Conservation (phyloP, 2,113 vertebrate genomes). For the Chlorodrepanis virens region DNA sequence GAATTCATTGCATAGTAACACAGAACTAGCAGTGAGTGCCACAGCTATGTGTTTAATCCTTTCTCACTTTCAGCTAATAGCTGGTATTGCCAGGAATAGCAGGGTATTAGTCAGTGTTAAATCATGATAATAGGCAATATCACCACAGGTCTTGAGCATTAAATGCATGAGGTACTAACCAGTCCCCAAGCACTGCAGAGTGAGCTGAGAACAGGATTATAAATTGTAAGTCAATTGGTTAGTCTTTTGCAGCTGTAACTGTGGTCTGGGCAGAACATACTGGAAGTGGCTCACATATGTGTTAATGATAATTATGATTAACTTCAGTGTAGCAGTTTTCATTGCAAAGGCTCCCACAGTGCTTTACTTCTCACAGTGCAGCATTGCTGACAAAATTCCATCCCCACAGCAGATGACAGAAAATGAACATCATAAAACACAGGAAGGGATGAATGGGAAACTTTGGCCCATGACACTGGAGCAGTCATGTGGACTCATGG, state of each 20-base stretch:
- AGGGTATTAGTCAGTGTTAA: conserved; percentile 17
- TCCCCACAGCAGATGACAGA: neutral
- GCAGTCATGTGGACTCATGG: neutral
- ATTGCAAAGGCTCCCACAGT: neutral
- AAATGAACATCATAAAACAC: neutral
- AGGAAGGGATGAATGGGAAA: neutral
- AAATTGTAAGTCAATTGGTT: neutral
- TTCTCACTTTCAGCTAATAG: neutral
- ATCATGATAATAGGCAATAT: conserved; percentile 1
- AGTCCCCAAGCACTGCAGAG: neutral
- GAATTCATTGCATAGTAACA: neutral
- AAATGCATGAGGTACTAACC: conserved; percentile 10
- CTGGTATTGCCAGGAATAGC: neutral
- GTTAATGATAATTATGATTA: conserved; percentile 17
- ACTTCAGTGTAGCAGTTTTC: neutral
- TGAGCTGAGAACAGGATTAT: conserved; percentile 2
- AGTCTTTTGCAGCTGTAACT: neutral
- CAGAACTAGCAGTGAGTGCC: neutral
- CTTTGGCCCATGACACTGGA: neutral
- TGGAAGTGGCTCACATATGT: neutral
- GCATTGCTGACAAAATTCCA: neutral
- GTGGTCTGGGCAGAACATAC: neutral
- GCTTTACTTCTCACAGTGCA: neutral
- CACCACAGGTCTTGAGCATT: neutral
- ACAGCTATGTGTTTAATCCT: neutral